These are phyloP conservation scores for Aplysia californica DNA, from an alignment of 1,140 invertebrate species.

Conservation along the genomic window DNA sequence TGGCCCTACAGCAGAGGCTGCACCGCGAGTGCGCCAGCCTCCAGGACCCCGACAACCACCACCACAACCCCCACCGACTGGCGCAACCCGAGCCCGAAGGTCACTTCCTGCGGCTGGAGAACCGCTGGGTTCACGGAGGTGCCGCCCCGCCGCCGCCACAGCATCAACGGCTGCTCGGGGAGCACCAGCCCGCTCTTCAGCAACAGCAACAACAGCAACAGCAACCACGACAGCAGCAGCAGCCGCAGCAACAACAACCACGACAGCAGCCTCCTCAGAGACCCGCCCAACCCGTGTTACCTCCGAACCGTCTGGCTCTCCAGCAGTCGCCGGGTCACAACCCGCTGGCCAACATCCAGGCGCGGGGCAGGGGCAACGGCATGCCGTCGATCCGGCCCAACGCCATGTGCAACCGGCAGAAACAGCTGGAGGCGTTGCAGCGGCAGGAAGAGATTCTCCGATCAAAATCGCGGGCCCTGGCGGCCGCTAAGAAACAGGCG, in stretches of 20 bases:
- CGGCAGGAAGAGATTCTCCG: slow-evolving; percentile 73
- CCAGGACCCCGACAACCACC: slow-evolving; percentile 1
- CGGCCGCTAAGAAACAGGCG: slow-evolving; percentile 21
- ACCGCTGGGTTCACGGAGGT: neutral
- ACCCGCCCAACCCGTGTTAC: neutral
- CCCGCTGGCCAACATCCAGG: neutral
- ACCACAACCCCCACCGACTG: neutral
- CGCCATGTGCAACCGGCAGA: slow-evolving; percentile 70
- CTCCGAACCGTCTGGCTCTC: no score
- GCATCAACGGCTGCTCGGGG: neutral
- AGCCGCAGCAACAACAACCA: neutral
- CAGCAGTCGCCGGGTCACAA: neutral
- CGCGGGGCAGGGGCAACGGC: neutral
- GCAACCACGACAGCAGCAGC: neutral
- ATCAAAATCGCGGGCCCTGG: slow-evolving; percentile 44
- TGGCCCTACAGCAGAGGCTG: slow-evolving; percentile 15
- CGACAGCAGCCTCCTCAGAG: neutral
- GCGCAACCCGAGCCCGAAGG: slow-evolving; percentile 6
- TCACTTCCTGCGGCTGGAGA: slow-evolving; percentile 14
- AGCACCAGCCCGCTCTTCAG: no score
- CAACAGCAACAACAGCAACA: neutral
- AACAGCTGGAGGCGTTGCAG: slow-evolving; percentile 73
- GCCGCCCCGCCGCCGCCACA: neutral
- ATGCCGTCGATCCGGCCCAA: slow-evolving; percentile 65
- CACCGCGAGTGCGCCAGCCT: slow-evolving; percentile 22